Conservation (phyloP, 1,140 invertebrate species). For the Phocides pigmalion region DNA sequence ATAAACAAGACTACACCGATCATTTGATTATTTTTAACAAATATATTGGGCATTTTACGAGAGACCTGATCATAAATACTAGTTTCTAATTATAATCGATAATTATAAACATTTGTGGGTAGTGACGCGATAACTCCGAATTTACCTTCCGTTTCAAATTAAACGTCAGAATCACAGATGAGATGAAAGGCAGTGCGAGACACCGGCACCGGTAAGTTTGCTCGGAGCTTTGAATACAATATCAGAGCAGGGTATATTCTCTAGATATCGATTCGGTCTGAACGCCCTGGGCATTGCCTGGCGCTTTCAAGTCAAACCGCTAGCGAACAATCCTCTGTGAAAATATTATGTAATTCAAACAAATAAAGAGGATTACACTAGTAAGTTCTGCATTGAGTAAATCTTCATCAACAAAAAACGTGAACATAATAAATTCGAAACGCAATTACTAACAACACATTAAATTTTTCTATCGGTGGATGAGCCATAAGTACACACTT, state of each 20-base stretch:
- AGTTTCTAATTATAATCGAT: neutral
- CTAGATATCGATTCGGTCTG: slow-evolving; percentile 49
- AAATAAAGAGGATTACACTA: neutral
- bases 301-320: slow-evolving; percentile 4
- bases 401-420: no score
- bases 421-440: no score
- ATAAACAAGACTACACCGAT: no score
- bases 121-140: neutral
- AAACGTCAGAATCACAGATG: neutral
- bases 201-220: slow-evolving; percentile 26
- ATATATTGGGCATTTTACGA: neutral
- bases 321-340: slow-evolving; percentile 1
- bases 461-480: no score
- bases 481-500: no score
- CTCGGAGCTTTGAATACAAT: slow-evolving; percentile 45
- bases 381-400: neutral
- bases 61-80: neutral
- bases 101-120: neutral
- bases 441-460: no score
- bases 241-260: slow-evolving; percentile 46
- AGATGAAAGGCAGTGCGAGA: neutral
- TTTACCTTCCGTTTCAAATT: neutral
- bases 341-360: slow-evolving; percentile 1
- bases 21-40: neutral
- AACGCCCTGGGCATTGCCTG: slow-evolving; percentile 30